phyloP scores from a whole-genome alignment of 1,140 invertebrate species.

The Wasmannia auropunctata region DNA sequence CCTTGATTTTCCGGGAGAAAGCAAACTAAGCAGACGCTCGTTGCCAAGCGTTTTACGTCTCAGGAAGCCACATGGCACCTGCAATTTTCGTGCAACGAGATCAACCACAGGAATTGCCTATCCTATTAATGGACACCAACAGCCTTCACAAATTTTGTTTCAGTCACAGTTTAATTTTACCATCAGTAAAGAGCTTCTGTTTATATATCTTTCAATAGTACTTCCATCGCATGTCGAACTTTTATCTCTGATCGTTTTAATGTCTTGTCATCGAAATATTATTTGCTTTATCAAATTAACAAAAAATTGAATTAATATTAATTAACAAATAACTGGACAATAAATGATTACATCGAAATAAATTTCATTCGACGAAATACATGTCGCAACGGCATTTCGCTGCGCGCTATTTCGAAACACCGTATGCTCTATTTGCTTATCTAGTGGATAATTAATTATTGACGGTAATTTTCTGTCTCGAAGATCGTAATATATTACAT shows the following conservation, averaged over 20 bases:
- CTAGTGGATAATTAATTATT: conserved; percentile 43
- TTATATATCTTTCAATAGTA: background rate
- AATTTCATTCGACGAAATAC: background rate
- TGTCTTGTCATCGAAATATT: background rate
- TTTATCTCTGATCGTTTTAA: background rate
- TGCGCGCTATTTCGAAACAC: background rate
- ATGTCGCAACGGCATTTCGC: background rate
- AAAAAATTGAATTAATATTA: conserved; percentile 9
- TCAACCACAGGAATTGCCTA: background rate
- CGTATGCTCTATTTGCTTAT: conserved; percentile 19
- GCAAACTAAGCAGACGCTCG: background rate
- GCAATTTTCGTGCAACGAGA: conserved; percentile 1
- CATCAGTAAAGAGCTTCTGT: background rate
- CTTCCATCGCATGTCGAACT: background rate
- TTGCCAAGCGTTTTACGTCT: background rate
- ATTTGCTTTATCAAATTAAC: background rate
- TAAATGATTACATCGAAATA: background rate
- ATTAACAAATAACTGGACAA: background rate
- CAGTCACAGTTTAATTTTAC: conserved; percentile 36
- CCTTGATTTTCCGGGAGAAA: background rate
- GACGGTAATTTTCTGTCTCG: background rate
- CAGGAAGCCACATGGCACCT: background rate
- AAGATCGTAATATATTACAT: conserved; percentile 8
- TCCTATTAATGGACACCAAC: conserved; percentile 1
- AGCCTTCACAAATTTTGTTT: background rate